phyloP scores from a whole-genome alignment of 2,113 vertebrate species.

The Nesoenas mayeri region DNA sequence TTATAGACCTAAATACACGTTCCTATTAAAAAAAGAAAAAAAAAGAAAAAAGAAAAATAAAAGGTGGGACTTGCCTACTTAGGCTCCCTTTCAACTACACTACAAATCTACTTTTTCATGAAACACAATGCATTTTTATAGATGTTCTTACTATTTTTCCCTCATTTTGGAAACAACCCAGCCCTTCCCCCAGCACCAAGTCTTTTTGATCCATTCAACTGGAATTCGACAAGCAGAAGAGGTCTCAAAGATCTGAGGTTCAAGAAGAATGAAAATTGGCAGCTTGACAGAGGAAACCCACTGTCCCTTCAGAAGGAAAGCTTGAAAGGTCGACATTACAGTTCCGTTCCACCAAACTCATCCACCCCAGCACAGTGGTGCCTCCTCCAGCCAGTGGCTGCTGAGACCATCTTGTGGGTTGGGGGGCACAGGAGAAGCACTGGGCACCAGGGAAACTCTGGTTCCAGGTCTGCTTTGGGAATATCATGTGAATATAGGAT shows the following conservation, averaged over 20 bases:
- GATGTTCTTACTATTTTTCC: not conserved
- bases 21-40: not conserved
- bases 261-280: not conserved
- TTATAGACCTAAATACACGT: not conserved
- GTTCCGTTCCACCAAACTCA: not conserved
- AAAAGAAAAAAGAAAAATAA: not conserved
- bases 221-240: not conserved
- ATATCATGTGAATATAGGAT: not conserved
- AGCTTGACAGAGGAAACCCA: not conserved
- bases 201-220: not conserved
- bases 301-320: not conserved
- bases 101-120: not conserved
- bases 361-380: not conserved
- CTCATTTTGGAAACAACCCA: not conserved
- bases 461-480: not conserved
- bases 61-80: not conserved
- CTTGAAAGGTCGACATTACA: accelerated
- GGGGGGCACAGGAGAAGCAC: not conserved
- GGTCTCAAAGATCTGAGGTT: not conserved
- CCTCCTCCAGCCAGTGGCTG: not conserved
- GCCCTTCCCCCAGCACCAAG: not conserved
- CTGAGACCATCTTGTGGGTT: not conserved
- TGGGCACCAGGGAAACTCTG: not conserved
- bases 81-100: not conserved
- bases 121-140: not conserved